Evolutionary conservation across 2,888 invertebrate species (phyloP).

Genomic region (Temnothorax unifasciatus): DNA sequence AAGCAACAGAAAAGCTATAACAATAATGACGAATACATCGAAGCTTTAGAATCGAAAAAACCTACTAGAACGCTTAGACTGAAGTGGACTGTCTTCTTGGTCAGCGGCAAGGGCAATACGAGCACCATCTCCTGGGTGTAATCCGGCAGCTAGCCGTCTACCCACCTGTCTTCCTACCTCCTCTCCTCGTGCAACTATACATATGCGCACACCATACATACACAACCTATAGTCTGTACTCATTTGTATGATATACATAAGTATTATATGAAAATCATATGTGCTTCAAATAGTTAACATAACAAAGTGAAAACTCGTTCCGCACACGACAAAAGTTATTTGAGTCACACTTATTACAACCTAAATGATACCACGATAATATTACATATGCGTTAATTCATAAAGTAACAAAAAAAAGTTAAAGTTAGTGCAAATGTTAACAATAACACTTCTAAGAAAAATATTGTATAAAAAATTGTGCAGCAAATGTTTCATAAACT

Average conservation of each 20-base stretch:
- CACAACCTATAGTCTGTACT: conserved; percentile 54
- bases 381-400: conserved; percentile 7
- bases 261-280: conserved; percentile 17
- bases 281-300: neutral
- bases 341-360: neutral
- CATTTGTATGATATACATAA: conserved; percentile 7
- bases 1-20: conserved; percentile 60
- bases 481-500: neutral
- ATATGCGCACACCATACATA: conserved; percentile 79
- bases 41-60: conserved; percentile 85
- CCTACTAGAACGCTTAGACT: conserved; percentile 95
- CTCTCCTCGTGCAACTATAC: conserved; percentile 86
- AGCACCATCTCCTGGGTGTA: conserved; percentile 87
- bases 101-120: conserved; percentile 88
- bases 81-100: conserved; percentile 94
- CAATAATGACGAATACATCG: conserved; percentile 63
- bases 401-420: conserved; percentile 7
- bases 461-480: neutral
- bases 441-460: conserved; percentile 5
- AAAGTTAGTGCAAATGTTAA: conserved; percentile 25
- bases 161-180: conserved; percentile 86
- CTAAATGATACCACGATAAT: neutral
- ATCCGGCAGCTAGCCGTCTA: conserved; percentile 87
- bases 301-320: conserved; percentile 4
- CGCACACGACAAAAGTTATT: neutral